These are phyloP conservation scores for Palaemon carinicauda DNA, from an alignment of 1,140 invertebrate genomes.

Conservation along the genomic window DNA sequence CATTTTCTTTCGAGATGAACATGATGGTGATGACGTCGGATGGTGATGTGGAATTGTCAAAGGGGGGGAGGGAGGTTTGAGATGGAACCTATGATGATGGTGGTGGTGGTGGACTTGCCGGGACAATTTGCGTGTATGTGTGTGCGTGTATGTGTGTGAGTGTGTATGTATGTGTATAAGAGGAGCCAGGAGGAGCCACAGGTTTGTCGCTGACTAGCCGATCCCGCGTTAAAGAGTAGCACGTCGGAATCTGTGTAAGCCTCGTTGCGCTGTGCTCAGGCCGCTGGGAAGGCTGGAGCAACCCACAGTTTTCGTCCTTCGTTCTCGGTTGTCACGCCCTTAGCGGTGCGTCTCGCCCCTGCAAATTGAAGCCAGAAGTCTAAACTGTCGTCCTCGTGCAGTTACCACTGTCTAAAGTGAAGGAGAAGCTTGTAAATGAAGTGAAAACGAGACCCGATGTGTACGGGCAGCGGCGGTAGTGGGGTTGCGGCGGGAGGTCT, in stretches of 20 bases:
- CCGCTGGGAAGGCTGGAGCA: constrained; percentile 16
- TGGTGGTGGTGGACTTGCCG: constrained; percentile 10
- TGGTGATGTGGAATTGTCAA: too few species aligned
- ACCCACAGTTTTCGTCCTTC: constrained; percentile 46
- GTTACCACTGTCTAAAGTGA: constrained; percentile 22
- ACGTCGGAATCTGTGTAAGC: constrained; percentile 58
- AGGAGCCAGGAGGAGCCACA: background rate
- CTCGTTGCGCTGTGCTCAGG: constrained; percentile 47
- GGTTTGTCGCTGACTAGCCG: constrained; percentile 53
- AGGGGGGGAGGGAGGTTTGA: too few species aligned
- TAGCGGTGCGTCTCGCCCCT: constrained; percentile 20
- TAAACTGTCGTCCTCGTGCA: constrained; percentile 26
- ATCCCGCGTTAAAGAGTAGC: constrained; percentile 56
- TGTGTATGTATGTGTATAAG: background rate
- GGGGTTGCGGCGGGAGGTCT: constrained; percentile 4
- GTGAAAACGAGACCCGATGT: constrained; percentile 26
- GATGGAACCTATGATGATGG: too few species aligned
- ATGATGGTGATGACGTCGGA: too few species aligned
- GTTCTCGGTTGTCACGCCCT: constrained; percentile 22
- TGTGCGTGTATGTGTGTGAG: constrained; percentile 39
- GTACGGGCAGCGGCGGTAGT: constrained; percentile 8
- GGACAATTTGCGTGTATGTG: constrained; percentile 50
- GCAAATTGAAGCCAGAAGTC: constrained; percentile 3
- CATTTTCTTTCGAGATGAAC: too few species aligned
- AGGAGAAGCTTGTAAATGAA: background rate